Conservation (phyloP, 2,888 invertebrate genomes). For the Sepiola atlantica region DNA sequence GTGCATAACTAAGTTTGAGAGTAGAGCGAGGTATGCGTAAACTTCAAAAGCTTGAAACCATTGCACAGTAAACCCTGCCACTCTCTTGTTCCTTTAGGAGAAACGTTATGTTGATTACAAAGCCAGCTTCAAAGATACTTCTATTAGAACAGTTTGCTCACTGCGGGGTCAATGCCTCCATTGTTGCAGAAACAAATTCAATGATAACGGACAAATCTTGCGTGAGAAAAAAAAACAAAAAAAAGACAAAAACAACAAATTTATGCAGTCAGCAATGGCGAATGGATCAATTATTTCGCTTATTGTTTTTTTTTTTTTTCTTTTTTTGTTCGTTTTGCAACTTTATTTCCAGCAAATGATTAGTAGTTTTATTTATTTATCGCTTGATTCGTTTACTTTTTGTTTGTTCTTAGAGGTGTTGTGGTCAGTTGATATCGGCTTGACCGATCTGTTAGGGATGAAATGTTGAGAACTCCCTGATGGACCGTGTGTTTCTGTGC, state of each 20-base stretch:
- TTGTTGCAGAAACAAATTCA: not conserved
- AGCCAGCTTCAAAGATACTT: not conserved
- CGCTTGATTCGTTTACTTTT: not conserved
- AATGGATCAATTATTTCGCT: not conserved
- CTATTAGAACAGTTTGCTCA: not conserved
- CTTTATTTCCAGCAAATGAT: not conserved
- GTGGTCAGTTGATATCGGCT: conserved; percentile 2
- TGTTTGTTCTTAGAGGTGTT: not conserved
- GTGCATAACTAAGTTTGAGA: too few species aligned
- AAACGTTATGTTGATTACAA: not conserved
- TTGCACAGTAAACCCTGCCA: not conserved
- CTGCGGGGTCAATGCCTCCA: not conserved
- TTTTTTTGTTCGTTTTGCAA: not conserved
- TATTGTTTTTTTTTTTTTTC: not conserved
- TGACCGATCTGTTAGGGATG: not conserved
- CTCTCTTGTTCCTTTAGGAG: not conserved
- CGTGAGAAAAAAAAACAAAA: too few species aligned
- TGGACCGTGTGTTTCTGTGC: not conserved
- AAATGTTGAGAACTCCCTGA: not conserved
- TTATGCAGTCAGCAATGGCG: too few species aligned
- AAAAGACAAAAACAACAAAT: not conserved
- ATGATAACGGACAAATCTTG: not conserved
- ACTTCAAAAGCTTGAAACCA: too few species aligned
- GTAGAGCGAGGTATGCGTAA: too few species aligned
- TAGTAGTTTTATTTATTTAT: not conserved